Evolutionary conservation across 2,797 vertebrate species (phyloP).

Genomic region (Artibeus lituratus): DNA sequence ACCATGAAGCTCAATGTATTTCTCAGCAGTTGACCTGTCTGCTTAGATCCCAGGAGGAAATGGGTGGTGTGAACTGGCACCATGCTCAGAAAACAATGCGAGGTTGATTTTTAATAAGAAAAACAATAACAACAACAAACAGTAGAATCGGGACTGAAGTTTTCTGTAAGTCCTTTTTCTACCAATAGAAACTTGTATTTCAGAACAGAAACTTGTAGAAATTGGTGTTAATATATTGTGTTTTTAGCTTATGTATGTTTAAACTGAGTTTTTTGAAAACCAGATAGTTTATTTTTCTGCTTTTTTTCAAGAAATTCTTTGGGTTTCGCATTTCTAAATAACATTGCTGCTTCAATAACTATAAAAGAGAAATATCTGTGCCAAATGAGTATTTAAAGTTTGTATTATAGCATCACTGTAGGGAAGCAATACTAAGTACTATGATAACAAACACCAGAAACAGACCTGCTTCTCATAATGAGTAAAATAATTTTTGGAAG

Average conservation of each 20-base stretch:
- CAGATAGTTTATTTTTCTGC: background rate
- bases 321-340: background rate
- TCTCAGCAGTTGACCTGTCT: slow-evolving; percentile 19
- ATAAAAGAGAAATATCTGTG: background rate
- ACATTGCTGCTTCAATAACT: background rate
- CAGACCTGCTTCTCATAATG: background rate
- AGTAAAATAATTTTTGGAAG: background rate
- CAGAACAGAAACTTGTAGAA: background rate
- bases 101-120: background rate
- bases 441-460: background rate
- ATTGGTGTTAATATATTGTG: background rate
- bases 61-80: background rate
- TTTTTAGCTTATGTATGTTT: background rate
- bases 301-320: background rate
- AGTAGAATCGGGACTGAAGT: background rate
- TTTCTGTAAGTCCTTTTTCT: background rate
- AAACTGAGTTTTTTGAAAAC: background rate
- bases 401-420: background rate
- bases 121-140: background rate
- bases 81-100: background rate
- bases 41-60: background rate
- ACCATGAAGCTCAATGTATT: slow-evolving; percentile 36
- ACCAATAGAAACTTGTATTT: background rate
- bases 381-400: background rate
- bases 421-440: background rate